Evolutionary conservation across 2,113 vertebrate genomes (phyloP).

Genomic region (Notechis scutatus): DNA sequence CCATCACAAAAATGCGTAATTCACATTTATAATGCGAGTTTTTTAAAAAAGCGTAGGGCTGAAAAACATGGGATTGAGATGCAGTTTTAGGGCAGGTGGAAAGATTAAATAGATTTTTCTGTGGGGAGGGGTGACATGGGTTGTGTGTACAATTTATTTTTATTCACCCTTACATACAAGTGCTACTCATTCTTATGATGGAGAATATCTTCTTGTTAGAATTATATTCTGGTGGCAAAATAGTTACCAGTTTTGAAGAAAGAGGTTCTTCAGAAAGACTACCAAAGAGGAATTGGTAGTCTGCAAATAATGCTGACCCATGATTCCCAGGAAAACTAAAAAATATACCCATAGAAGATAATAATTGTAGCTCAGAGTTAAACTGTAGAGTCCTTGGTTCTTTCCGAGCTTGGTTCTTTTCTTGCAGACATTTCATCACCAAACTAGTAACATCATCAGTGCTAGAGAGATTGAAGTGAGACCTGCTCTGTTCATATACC

Average conservation of each 20-base stretch:
- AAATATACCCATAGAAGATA: background rate
- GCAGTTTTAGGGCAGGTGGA: background rate
- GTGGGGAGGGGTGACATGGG: background rate
- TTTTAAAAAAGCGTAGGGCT: background rate
- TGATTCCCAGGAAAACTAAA: background rate
- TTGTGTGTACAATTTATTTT: background rate
- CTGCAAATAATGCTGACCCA: background rate
- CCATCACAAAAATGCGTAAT: background rate
- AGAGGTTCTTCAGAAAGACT: background rate
- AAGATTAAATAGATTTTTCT: background rate
- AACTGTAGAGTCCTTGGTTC: background rate
- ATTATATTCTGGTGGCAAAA: background rate
- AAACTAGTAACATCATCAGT: background rate
- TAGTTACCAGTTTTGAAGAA: background rate
- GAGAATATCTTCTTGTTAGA: background rate
- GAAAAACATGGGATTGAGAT: background rate
- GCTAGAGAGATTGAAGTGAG: background rate
- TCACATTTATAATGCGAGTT: background rate
- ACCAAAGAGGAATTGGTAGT: background rate
- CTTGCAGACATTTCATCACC: background rate
- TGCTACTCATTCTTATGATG: background rate
- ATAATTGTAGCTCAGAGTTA: background rate
- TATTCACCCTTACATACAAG: background rate
- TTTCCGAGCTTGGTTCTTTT: background rate
- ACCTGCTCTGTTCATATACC: background rate